phyloP scores from a whole-genome alignment of 2,113 vertebrate genomes.

The Elachura formosa region DNA sequence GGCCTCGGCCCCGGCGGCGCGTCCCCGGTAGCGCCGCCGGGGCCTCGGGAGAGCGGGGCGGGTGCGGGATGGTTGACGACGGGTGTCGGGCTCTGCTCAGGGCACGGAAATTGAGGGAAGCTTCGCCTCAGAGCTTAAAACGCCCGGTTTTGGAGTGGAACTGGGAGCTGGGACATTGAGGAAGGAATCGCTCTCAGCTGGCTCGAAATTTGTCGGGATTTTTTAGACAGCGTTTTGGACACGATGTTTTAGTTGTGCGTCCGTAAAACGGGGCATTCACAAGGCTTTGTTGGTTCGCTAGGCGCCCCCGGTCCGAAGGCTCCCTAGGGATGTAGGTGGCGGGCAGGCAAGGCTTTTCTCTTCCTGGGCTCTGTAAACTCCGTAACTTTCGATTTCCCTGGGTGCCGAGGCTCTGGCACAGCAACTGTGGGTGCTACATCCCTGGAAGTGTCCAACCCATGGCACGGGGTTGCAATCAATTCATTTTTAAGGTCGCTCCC shows the following conservation, averaged over 20 bases:
- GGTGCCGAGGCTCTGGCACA: too few relatives aligned
- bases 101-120: accelerated
- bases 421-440: accelerated
- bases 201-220: accelerated
- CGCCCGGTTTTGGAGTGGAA: background rate
- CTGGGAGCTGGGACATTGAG: too few relatives aligned
- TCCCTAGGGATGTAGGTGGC: background rate
- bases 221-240: background rate
- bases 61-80: accelerated
- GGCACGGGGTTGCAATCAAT: too few relatives aligned
- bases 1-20: background rate
- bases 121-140: accelerated
- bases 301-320: background rate
- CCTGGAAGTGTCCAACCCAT: background rate
- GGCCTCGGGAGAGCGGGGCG: background rate
- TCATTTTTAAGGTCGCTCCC: background rate
- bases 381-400: background rate
- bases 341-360: background rate
- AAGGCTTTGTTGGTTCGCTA: accelerated
- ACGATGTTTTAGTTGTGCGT: accelerated
- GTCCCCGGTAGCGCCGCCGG: background rate
- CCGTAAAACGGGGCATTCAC: background rate
- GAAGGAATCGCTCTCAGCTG: accelerated
- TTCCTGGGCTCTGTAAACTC: background rate
- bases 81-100: accelerated